Base-by-base conservation (phyloP, 2,113 vertebrate genomes). In the Petrocephalus microphthalmus region DNA sequence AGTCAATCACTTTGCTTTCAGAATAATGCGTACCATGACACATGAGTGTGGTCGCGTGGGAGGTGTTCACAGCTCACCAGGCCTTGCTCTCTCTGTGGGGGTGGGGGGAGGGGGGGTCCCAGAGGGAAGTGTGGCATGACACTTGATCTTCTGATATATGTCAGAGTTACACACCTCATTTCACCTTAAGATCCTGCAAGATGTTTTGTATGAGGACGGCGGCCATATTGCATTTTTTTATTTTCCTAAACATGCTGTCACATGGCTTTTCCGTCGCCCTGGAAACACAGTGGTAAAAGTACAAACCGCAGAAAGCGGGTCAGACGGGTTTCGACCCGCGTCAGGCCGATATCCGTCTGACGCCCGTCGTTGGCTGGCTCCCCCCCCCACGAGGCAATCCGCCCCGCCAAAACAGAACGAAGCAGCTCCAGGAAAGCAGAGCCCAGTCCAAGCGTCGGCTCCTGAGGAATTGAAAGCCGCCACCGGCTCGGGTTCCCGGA, bases 401-500 rank as follows among this genome's bases (percentile, higher is more conserved):
- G 56, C 25, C 11, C 29, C 29, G 57, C 22, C 57, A 64, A 25
- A 10, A 64, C 22, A 64, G 57, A 64, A 6, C 11, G 29, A 74
- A 33, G 47, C 56, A 54, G 54, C 78, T n/a, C 74, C 10, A 5
- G 51, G 85, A 86, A 17, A 87, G 52, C 60, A 64, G 29, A 84
- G 56, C 87, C 87, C 87, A 87, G 87, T 85, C 11, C 20, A 29
- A 22, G 83, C 45, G 47, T 33, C 10, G 60, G 60, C 60, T 29
- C n/a, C 60, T 67, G 60, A 13, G 93, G 92, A 94, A 93, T 93
- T 93, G 93, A 92, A 94, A 93, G 90, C 92, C 89, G 91, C 90
- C 57, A 81, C 91, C 87, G 89, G 90, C 89, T 89, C 89, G 88
- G 90, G 93, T 92, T 92, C 91, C 87, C 91, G 90, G 90, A 90